Evolutionary conservation across 2,113 vertebrate genomes (phyloP).

Genomic region (Nothobranchius furzeri): DNA sequence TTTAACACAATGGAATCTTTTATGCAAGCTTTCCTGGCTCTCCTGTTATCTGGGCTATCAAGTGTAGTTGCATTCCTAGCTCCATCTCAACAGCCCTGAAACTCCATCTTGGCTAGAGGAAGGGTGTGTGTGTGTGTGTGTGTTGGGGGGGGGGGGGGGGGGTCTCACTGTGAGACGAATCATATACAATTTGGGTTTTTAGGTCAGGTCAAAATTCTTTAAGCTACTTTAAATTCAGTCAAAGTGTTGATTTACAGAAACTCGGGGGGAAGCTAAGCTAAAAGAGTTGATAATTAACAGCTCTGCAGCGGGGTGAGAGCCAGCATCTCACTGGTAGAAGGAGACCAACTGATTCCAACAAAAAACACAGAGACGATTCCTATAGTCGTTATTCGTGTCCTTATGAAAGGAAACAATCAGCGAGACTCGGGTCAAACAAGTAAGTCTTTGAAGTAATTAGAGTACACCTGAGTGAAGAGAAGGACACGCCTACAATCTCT

Average conservation of each 20-base stretch:
- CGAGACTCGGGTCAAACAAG: not conserved
- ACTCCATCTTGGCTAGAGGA: constrained; percentile 45
- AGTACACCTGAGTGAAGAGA: not conserved
- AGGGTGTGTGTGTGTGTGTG: no score
- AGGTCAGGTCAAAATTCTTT: constrained; percentile 6
- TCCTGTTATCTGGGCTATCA: constrained; percentile 79
- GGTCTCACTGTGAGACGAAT: constrained; percentile 39
- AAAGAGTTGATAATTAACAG: constrained; percentile 38
- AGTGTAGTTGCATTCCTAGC: constrained; percentile 78
- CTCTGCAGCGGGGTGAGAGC: not conserved
- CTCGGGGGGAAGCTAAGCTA: constrained; percentile 7
- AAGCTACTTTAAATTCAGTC: not conserved
- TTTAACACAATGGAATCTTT: constrained; percentile 73
- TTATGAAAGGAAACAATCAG: not conserved
- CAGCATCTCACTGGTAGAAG: not conserved
- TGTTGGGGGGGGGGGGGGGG: constrained; percentile 13
- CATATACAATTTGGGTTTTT: constrained; percentile 10
- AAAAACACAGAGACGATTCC: not conserved
- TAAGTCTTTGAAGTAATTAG: not conserved
- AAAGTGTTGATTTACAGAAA: not conserved
- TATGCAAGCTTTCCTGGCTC: constrained; percentile 63
- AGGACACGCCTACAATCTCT: constrained; percentile 14
- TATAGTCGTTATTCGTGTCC: not conserved
- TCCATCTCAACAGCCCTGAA: constrained; percentile 68
- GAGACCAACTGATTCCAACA: not conserved